Evolutionary conservation across 2,113 vertebrate genomes (phyloP).

Genomic region (Pelecanoides urinatrix): DNA sequence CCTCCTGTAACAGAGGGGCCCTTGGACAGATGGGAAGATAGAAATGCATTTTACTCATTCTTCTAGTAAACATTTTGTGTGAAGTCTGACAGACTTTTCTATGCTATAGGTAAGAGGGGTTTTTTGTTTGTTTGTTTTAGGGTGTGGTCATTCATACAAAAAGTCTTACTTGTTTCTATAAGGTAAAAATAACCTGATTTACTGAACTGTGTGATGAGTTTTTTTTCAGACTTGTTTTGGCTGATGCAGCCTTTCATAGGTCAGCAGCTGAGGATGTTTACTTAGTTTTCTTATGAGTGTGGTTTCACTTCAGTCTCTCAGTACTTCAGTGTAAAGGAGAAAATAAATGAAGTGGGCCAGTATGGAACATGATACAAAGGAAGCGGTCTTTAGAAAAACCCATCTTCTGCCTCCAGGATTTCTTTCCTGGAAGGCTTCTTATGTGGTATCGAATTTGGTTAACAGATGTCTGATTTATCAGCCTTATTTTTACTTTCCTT

Average conservation of each 20-base stretch:
- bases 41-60: not conserved
- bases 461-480: not conserved
- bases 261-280: not conserved
- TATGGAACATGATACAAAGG: not conserved
- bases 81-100: not conserved
- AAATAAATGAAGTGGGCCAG: not conserved
- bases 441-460: not conserved
- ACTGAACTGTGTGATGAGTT: not conserved
- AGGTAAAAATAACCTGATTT: not conserved
- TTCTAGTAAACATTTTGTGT: not conserved
- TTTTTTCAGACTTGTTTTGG: not conserved
- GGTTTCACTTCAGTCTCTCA: not conserved
- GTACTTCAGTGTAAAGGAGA: not conserved
- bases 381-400: not conserved
- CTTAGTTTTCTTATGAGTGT: not conserved
- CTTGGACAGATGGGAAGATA: not conserved
- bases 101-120: rapidly evolving
- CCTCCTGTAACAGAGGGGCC: not conserved
- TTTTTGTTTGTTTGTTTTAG: not conserved
- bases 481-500: not conserved
- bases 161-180: not conserved
- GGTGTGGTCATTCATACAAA: not conserved
- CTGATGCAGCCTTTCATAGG: not conserved
- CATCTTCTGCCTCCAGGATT: not conserved
- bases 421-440: not conserved